These are phyloP conservation scores for Nemotelus pantherinus DNA, from an alignment of 2,888 invertebrate species.

Conservation along the genomic window DNA sequence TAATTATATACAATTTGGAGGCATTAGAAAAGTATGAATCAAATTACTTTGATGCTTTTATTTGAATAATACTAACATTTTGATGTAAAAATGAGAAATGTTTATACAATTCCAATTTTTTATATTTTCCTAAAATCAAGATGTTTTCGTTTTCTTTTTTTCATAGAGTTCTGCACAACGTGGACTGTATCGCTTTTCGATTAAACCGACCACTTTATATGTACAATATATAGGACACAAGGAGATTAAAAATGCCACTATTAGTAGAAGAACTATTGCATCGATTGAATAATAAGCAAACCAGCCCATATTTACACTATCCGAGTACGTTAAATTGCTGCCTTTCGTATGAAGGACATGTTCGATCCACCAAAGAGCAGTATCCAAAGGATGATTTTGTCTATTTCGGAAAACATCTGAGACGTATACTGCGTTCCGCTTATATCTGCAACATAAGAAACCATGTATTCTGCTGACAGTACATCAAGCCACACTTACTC, in stretches of 20 bases:
- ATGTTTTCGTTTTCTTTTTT: no score
- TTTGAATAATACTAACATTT: no score
- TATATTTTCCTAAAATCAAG: no score
- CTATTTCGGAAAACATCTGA: slow-evolving; percentile 69
- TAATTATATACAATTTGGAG: no score
- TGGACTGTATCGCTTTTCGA: neutral
- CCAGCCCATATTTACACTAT: slow-evolving; percentile 59
- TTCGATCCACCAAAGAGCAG: slow-evolving; percentile 70
- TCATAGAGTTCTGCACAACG: no score
- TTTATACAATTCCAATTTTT: no score
- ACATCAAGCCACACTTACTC: slow-evolving; percentile 65
- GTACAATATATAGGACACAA: neutral
- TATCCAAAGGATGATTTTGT: slow-evolving; percentile 67
- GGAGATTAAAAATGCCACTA: neutral
- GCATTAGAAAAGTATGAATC: no score
- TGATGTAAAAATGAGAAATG: no score
- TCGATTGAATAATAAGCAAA: slow-evolving; percentile 62
- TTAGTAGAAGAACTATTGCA: slow-evolving; percentile 49
- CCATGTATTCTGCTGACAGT: neutral
- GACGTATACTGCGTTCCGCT: slow-evolving; percentile 62
- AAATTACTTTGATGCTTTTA: no score
- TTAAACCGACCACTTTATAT: neutral
- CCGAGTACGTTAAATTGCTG: slow-evolving; percentile 46
- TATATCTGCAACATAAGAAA: slow-evolving; percentile 54
- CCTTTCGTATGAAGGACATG: slow-evolving; percentile 65